Percentiles rank a stretch among this genome's conserved stretches.
These are phyloP conservation scores for Neosilurus mollespiculum DNA, from an alignment of 2,797 vertebrate genomes.

Conservation along the genomic window DNA sequence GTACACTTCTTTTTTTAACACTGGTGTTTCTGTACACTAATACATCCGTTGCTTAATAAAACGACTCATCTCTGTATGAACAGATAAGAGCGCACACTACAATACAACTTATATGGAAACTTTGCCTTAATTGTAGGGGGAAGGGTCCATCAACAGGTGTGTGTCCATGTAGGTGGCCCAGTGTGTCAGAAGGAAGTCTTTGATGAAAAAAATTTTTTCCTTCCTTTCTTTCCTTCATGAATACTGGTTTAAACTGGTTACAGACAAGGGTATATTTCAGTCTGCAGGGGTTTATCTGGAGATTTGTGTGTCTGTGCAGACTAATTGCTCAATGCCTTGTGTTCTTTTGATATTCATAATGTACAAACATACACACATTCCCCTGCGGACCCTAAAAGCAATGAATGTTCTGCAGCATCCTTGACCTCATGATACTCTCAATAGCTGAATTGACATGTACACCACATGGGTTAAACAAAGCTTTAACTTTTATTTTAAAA, in stretches of 20 bases:
- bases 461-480: background rate
- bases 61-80: background rate
- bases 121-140: constrained; percentile 26
- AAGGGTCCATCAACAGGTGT: constrained; percentile 64
- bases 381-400: background rate
- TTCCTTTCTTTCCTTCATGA: constrained; percentile 42
- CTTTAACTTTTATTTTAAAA: background rate
- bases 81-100: background rate
- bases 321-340: constrained; percentile 28
- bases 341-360: constrained; percentile 29
- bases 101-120: background rate
- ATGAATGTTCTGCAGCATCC: constrained; percentile 9
- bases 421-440: background rate
- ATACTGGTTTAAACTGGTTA: constrained; percentile 39
- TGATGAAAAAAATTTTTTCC: constrained; percentile 21
- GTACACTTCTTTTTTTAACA: too few species aligned
- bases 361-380: constrained; percentile 8
- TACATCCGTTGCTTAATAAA: background rate
- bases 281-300: background rate
- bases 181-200: constrained; percentile 52
- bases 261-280: constrained; percentile 30
- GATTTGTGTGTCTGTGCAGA: constrained; percentile 35
- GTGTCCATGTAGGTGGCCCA: constrained; percentile 67
- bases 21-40: background rate
- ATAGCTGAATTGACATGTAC: background rate